These are phyloP conservation scores for Empis stercorea DNA, from an alignment of 2,888 invertebrate genomes.

Conservation along the genomic window DNA sequence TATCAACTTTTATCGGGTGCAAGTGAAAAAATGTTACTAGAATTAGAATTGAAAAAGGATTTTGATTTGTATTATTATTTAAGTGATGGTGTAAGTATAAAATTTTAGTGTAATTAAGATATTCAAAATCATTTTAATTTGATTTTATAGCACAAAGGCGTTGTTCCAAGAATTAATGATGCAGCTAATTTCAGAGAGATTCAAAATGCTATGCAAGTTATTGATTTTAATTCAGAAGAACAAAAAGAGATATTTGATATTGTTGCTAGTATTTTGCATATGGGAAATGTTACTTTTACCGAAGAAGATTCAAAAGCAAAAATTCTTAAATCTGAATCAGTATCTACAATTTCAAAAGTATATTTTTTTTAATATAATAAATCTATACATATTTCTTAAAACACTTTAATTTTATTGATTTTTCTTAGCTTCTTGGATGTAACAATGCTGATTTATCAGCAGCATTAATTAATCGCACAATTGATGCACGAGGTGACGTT, in stretches of 20 bases:
- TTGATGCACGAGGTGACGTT: conserved; percentile 72
- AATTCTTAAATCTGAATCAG: conserved; percentile 51
- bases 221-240: conserved; percentile 60
- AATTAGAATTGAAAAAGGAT: conserved; percentile 53
- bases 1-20: conserved; percentile 74
- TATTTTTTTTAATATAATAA: conserved; percentile 17
- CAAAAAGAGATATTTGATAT: conserved; percentile 66
- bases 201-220: conserved; percentile 59
- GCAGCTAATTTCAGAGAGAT: conserved; percentile 54
- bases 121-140: background rate
- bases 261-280: conserved; percentile 70
- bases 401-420: too few relatives aligned
- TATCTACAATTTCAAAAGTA: conserved; percentile 56
- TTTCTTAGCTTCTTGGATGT: conserved; percentile 58
- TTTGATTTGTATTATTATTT: conserved; percentile 65
- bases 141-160: conserved; percentile 36
- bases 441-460: conserved; percentile 49
- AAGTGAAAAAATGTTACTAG: conserved; percentile 47
- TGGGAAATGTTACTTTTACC: conserved; percentile 74
- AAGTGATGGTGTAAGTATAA: conserved; percentile 51
- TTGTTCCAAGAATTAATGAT: conserved; percentile 42
- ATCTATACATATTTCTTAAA: too few relatives aligned
- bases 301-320: conserved; percentile 58
- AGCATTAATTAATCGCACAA: conserved; percentile 72
- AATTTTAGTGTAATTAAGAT: background rate